Evolutionary conservation across 2,797 vertebrate species (phyloP).

Genomic region (Pelochelys cantorii): DNA sequence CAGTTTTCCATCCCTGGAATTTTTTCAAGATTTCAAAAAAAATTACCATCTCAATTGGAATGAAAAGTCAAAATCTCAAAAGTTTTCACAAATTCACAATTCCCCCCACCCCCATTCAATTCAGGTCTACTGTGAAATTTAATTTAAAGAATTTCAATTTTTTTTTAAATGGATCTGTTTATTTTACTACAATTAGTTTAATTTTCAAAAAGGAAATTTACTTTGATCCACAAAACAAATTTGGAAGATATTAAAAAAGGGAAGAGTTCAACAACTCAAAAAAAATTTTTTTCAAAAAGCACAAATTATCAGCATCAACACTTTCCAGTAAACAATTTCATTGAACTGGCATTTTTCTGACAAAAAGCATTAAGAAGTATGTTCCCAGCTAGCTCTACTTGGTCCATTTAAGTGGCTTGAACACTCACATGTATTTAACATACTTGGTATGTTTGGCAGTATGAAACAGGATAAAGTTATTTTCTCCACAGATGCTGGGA

Average conservation of each 20-base stretch:
- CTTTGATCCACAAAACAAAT: not conserved
- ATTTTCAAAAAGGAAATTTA: not conserved
- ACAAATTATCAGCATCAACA: not conserved
- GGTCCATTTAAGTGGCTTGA: rapidly evolving
- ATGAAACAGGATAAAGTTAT: not conserved
- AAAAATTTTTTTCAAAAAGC: not conserved
- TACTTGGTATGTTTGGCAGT: not conserved
- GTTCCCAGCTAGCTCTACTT: not conserved
- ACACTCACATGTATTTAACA: not conserved
- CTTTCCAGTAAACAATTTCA: not conserved
- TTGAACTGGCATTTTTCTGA: not conserved
- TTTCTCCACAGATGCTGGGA: not conserved
- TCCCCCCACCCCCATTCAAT: not conserved
- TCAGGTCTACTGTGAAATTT: constrained; percentile 19
- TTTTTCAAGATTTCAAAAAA: constrained; percentile 39
- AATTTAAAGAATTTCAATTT: not conserved
- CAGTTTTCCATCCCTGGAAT: not conserved
- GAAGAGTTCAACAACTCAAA: rapidly evolving
- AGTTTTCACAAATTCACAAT: constrained; percentile 19
- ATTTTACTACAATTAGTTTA: not conserved
- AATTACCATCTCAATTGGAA: constrained; percentile 26
- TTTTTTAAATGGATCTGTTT: not conserved
- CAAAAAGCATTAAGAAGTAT: not conserved
- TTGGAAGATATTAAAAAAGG: not conserved
- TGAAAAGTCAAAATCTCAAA: constrained; percentile 28